Evolutionary conservation across 2,888 invertebrate genomes (phyloP).

Genomic region (Pristionchus entomophagus): DNA sequence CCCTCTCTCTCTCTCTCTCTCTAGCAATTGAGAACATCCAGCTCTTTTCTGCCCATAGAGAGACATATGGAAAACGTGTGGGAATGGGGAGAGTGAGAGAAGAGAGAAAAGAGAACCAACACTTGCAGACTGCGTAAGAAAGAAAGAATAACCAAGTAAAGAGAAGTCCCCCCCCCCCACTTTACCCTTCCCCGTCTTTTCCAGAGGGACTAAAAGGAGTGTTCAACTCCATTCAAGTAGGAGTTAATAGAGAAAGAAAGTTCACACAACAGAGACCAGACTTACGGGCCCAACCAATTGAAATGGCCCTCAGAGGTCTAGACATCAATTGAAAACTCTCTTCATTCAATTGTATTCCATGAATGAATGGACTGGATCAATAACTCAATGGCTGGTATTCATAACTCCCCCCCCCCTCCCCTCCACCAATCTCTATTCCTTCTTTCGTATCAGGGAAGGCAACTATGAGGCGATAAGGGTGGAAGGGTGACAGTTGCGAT

Average conservation of each 20-base stretch:
- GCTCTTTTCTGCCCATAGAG: slow-evolving; percentile 33
- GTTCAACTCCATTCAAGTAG: neutral
- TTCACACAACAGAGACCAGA: neutral
- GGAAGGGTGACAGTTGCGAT: neutral
- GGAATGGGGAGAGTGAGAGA: slow-evolving; percentile 9
- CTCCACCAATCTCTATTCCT: neutral
- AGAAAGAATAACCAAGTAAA: slow-evolving; percentile 22
- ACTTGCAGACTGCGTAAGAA: slow-evolving; percentile 33
- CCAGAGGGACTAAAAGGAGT: neutral
- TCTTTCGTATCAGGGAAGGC: neutral
- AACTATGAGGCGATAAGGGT: slow-evolving; percentile 9
- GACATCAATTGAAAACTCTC: neutral
- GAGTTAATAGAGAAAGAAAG: neutral
- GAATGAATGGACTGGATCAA: neutral
- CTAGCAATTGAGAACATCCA: neutral
- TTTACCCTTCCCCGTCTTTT: too few relatives aligned
- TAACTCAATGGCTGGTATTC: neutral
- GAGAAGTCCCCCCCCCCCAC: neutral
- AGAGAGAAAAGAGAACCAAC: neutral
- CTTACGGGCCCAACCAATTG: neutral
- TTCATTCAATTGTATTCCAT: neutral
- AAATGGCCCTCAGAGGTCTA: neutral
- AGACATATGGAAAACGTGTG: neutral
- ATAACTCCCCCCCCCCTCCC: neutral
- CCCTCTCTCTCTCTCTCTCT: slow-evolving; percentile 10